Base-by-base conservation (phyloP, 2,888 invertebrate species). In the Dryadula phaetusa region DNA sequence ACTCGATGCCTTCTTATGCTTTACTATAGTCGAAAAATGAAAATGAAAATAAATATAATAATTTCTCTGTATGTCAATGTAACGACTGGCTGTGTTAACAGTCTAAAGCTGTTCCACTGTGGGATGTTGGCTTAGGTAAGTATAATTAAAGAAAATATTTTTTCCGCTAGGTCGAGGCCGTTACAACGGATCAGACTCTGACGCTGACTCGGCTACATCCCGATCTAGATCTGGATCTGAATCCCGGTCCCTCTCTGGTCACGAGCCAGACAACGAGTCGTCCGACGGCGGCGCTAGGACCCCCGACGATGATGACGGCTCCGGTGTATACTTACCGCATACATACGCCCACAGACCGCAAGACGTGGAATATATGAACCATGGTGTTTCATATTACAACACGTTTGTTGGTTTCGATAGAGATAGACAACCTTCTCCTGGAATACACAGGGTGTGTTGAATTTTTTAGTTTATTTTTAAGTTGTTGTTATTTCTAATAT, bases 201-300 rank as follows among this genome's bases (percentile, higher is more conserved):
- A 83, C 68, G 84, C 81, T 52, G 95, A 95, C 80, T 96, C 96
- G 3, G 96, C 96, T 77, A 96, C 96, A 62, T 95, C 96, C 0
- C 82, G 76, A 12, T 88, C 90, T 20, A 84, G 88, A 0, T 92
- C 92, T 53, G 90, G 90, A 0, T 91, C 92, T 5, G 96, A 96
- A 75, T 96, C 96, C 72, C 95, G 95, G 18, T 95, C 95, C 58
- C 84, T 95, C 54, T 95, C 95, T 62, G 95, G 95, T 0, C 95
- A 95, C 86, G 95, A 96, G 81, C 95, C 95, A 60, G 95, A 96
- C 83, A 95, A 95, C 87, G 95, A 96, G 88, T 95, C 95, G 76
- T 95, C 95, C 0, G 95, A 95, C 87, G 95, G 95, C 74, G 95
- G 95, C 47, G 95, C 95, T 68, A 82, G 93, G 3, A 93, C 93